Conservation (phyloP, 1,140 invertebrate genomes). For the Cotesia typhae region DNA sequence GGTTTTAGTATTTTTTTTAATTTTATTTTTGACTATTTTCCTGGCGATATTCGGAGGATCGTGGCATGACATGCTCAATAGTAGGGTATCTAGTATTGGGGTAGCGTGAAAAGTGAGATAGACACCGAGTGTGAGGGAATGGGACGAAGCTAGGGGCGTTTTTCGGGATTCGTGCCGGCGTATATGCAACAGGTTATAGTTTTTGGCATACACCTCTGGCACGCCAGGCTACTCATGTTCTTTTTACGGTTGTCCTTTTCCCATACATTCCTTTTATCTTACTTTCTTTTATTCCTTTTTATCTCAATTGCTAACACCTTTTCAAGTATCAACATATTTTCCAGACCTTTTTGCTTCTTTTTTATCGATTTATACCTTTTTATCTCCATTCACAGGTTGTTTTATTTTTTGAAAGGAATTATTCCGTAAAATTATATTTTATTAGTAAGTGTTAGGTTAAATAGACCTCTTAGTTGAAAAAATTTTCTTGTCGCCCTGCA, state of each 20-base stretch:
- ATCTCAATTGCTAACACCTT: not conserved
- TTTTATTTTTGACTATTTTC: conserved; percentile 30
- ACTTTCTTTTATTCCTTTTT: conserved; percentile 15
- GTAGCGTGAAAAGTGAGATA: conserved; percentile 40
- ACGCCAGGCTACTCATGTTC: conserved; percentile 40
- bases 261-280: conserved; percentile 32
- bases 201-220: conserved; percentile 63
- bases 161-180: conserved; percentile 61
- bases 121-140: conserved; percentile 46
- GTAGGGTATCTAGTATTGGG: conserved; percentile 13
- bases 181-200: conserved; percentile 65
- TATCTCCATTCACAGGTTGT: not conserved
- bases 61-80: conserved; percentile 34
- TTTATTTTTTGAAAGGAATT: too few species aligned
- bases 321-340: not conserved
- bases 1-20: conserved; percentile 9
- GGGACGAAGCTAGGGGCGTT: conserved; percentile 61
- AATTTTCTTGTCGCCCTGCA: too few species aligned
- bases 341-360: not conserved
- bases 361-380: not conserved
- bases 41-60: conserved; percentile 32
- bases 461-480: too few species aligned
- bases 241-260: conserved; percentile 46
- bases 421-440: too few species aligned
- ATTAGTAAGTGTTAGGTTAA: too few species aligned